Conservation (phyloP, 2,113 vertebrate species). For the Poecile atricapillus region DNA sequence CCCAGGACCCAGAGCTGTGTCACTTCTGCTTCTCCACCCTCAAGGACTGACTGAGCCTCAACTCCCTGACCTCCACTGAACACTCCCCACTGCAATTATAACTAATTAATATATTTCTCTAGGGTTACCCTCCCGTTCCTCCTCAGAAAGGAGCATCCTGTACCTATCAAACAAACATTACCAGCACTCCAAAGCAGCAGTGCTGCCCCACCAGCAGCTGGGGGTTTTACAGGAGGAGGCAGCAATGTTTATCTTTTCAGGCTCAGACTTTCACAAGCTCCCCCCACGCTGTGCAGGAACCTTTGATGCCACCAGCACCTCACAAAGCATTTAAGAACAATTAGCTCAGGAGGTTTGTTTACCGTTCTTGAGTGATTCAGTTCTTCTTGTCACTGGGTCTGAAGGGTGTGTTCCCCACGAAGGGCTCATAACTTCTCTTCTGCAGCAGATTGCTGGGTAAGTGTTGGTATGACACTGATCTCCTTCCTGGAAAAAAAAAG, state of each 20-base stretch:
- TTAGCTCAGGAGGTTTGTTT: not conserved
- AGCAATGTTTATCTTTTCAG: not conserved
- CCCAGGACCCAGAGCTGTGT: not conserved
- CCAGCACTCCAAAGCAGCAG: not conserved
- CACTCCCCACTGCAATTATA: not conserved
- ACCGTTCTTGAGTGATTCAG: constrained; percentile 67
- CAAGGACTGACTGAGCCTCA: not conserved
- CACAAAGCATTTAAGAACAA: not conserved
- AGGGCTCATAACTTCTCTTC: constrained; percentile 76
- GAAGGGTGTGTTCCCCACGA: constrained; percentile 74
- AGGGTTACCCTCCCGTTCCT: not conserved
- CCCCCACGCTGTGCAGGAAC: not conserved
- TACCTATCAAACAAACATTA: not conserved
- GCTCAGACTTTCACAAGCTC: not conserved
- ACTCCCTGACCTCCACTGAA: not conserved
- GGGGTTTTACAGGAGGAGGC: not conserved
- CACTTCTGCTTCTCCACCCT: not conserved
- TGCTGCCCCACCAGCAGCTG: not conserved
- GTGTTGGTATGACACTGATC: constrained; percentile 79
- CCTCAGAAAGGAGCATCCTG: not conserved
- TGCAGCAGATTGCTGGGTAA: constrained; percentile 74
- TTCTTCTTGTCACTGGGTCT: constrained; percentile 83
- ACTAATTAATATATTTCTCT: not conserved
- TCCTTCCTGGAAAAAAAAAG: constrained; percentile 73
- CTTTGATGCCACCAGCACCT: not conserved